These are phyloP conservation scores for Plumapathes pennacea DNA, from an alignment of 92 coral and sea anemone species.

Conservation along the genomic window DNA sequence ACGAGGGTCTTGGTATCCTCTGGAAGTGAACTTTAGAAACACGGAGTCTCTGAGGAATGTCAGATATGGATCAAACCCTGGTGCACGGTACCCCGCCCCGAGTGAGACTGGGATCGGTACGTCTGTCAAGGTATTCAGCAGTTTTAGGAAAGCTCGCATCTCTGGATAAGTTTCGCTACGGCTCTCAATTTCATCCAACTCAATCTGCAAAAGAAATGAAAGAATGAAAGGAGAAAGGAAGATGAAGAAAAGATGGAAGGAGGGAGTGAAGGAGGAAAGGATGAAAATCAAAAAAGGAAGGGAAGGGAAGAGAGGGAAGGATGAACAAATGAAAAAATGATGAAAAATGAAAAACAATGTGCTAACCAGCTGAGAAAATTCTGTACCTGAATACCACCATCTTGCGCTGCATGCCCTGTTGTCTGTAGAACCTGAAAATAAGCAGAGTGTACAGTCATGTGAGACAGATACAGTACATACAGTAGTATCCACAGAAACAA, in stretches of 20 bases:
- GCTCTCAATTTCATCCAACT: constrained; percentile 88
- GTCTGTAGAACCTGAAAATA: constrained; percentile 71
- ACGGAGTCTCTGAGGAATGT: constrained; percentile 79
- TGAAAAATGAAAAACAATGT: too few species aligned
- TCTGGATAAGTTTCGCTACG: constrained; percentile 96
- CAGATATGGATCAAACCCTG: constrained; percentile 95
- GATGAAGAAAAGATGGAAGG: background rate
- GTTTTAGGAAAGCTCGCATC: constrained; percentile 83
- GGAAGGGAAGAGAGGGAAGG: too few species aligned
- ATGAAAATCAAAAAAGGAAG: too few species aligned
- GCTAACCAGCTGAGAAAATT: too few species aligned
- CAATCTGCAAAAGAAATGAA: constrained; percentile 79
- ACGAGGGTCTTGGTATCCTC: constrained; percentile 82
- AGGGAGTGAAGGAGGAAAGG: background rate
- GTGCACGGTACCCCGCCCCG: constrained; percentile 92
- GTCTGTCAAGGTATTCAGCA: constrained; percentile 76
- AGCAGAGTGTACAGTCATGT: background rate
- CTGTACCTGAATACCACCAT: constrained; percentile 91
- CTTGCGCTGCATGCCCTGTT: constrained; percentile 86
- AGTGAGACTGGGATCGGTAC: constrained; percentile 84
- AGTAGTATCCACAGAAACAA: too few species aligned
- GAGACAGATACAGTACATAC: background rate
- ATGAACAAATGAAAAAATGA: too few species aligned
- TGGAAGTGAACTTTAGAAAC: constrained; percentile 84
- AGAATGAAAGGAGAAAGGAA: too few species aligned